phyloP scores from a whole-genome alignment of 37 sponge, comb jelly and placozoan species.

The Bolinopsis microptera region DNA sequence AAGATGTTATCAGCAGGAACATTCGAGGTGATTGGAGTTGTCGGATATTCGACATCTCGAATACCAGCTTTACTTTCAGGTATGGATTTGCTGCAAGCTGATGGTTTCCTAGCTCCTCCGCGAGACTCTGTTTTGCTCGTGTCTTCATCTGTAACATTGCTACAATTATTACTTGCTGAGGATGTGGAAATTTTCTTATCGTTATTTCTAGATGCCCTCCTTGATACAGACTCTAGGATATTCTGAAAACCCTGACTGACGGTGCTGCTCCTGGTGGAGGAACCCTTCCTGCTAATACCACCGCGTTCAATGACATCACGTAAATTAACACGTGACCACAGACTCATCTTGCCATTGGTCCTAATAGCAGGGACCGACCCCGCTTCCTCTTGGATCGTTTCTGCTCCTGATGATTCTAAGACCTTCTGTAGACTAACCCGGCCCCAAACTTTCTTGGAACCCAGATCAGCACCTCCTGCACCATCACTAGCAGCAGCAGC shows the following conservation, averaged over 20 bases:
- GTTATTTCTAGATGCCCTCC: not conserved
- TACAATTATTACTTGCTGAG: too few relatives aligned
- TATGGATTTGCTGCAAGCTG: too few relatives aligned
- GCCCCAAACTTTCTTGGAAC: not conserved
- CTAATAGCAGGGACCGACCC: not conserved
- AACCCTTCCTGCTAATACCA: not conserved
- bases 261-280: not conserved
- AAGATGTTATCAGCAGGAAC: too few relatives aligned
- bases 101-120: too few relatives aligned
- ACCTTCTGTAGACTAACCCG: not conserved
- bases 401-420: not conserved
- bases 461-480: not conserved
- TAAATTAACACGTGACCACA: not conserved
- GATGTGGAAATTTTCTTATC: too few relatives aligned
- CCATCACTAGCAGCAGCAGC: not conserved
- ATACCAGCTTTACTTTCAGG: too few relatives aligned
- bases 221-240: not conserved
- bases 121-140: too few relatives aligned
- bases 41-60: too few relatives aligned
- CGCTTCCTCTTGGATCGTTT: not conserved
- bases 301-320: too few relatives aligned
- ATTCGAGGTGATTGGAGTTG: too few relatives aligned
- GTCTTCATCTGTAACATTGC: too few relatives aligned
- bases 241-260: not conserved
- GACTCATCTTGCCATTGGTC: not conserved